Evolutionary conservation across 2,113 vertebrate species (phyloP), one percentile per base, ranked within the genome.

Genomic region (Cyprinodon brontotheroides): DNA sequence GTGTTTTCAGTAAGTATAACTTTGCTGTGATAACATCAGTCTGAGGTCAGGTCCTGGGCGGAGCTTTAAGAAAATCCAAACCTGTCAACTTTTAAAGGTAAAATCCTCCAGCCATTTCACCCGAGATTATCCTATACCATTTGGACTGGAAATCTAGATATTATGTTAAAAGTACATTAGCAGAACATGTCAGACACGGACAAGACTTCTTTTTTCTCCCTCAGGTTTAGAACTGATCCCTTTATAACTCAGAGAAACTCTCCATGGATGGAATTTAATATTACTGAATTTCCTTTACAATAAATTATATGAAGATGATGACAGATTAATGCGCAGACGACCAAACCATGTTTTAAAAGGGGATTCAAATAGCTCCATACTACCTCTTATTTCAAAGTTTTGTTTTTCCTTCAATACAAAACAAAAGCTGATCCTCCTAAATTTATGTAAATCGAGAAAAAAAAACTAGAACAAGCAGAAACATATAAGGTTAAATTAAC

Each of bases 361-460:
- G 29, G 78, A 80, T 67, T 72, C 1, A 74, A 62, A 81, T 53
- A 64, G 72, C 45, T 78, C 43, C 39, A 10, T 11, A 70, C 69
- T 62, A 75, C 70, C 73, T 78, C 17, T 66, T 75, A 77, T 70
- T 72, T 29, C 22, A 68, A 50, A 80, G 80, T 86, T 65, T 72
- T 79, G 7, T 70, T 37, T 40, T 73, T 64, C 74, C 13, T 29
- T 66, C 40, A 79, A 69, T 73, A 79, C 29, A 83, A 65, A 79
- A 14, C 39, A 79, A 79, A 79, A 79, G 59, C 13, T 63, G 68
- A 90, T 84, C 71, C 74, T 80, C 60, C 78, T 76, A 40, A 87
- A 74, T 66, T 72, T 9, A n/a, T 68, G 17, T 4, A 13, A 50
- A 50, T 15, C 14, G 13, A 50, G 48, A 50, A 17, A 5, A 50